Base-by-base conservation (phyloP, 2,797 vertebrate species). In the Nothura maculosa region DNA sequence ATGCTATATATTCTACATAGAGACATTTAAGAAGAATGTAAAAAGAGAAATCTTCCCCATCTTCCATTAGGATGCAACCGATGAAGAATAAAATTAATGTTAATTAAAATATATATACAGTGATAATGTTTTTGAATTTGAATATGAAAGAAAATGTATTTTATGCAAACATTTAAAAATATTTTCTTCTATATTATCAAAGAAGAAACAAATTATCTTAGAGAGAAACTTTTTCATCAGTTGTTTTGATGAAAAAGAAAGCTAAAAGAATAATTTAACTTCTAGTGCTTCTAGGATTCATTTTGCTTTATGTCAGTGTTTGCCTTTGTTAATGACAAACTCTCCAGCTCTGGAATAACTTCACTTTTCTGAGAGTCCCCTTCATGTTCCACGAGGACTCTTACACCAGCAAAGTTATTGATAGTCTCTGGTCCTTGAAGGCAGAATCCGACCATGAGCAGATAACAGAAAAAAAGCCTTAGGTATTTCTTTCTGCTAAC, bases 101-200 rank as follows among this genome's bases (percentile, higher is more conserved):
- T 94, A 90, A 94, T 94, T 95, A 93, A 95, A 96, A 89, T 54
- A 38, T 60, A 70, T 91, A 66, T 22, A 94, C 57, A 96, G 48
- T 7, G 89, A 75, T 77, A n/a, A 8, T 85, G 38, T 82, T 84
- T 96, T 94, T 89, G 81, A 86, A 91, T 38, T 85, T 79, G 43
- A 34, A 66, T 28, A 87, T 85, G 67, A 90, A 85, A 94, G 48
- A 50, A 54, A 90, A 92, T 81, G 6, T 30, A 27, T 55, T 85
- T 84, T 52, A 55, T 42, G 55, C 10, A 87, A 94, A 95, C 89
- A 32, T 24, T 63, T 68, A 36, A 40, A 47, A 60, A 2, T 19
- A 2, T 30, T 90, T 90, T 61, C n/a, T 70, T 91, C 50, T 43
- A 43, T 63, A 12, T 34, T 72, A 43, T 54, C 79, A 64, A 74